These are phyloP conservation scores for Nomada goodeniana DNA, from an alignment of 2,888 invertebrate genomes.

Conservation along the genomic window DNA sequence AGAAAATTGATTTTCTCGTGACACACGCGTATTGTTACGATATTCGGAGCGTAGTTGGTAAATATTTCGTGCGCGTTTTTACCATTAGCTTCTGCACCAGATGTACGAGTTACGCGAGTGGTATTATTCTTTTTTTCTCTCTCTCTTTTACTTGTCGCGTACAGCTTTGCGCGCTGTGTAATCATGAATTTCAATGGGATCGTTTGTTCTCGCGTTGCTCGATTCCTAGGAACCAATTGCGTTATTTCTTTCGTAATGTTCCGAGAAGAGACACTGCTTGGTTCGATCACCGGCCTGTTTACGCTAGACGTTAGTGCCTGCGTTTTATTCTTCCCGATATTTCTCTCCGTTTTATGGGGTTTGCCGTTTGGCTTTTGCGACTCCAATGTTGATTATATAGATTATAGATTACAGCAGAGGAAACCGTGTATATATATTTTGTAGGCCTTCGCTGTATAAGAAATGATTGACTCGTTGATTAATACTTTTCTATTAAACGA, in stretches of 20 bases:
- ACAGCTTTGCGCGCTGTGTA: slow-evolving; percentile 30
- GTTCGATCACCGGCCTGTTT: slow-evolving; percentile 1
- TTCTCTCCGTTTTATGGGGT: too few relatives aligned
- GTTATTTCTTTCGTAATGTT: slow-evolving; percentile 35
- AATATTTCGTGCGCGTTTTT: slow-evolving; percentile 45
- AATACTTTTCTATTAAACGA: too few relatives aligned
- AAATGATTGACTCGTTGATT: too few relatives aligned
- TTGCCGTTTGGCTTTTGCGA: not conserved
- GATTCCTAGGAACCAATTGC: slow-evolving; percentile 43
- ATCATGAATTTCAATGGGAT: slow-evolving; percentile 44
- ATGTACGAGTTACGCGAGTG: slow-evolving; percentile 37
- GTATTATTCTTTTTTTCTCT: not conserved
- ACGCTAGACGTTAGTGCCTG: not conserved
- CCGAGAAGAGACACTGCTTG: slow-evolving; percentile 8
- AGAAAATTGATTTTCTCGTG: slow-evolving; percentile 37
- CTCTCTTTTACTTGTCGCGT: slow-evolving; percentile 13
- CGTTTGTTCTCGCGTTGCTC: slow-evolving; percentile 26
- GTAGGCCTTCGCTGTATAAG: too few relatives aligned
- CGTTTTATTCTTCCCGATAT: not conserved
- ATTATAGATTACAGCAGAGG: too few relatives aligned
- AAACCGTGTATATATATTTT: too few relatives aligned
- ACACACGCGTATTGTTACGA: slow-evolving; percentile 14
- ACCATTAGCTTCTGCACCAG: slow-evolving; percentile 32
- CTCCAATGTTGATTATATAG: too few relatives aligned
- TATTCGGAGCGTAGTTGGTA: slow-evolving; percentile 11